Conservation (phyloP, 2,797 vertebrate species). For the Poecilia gillii region DNA sequence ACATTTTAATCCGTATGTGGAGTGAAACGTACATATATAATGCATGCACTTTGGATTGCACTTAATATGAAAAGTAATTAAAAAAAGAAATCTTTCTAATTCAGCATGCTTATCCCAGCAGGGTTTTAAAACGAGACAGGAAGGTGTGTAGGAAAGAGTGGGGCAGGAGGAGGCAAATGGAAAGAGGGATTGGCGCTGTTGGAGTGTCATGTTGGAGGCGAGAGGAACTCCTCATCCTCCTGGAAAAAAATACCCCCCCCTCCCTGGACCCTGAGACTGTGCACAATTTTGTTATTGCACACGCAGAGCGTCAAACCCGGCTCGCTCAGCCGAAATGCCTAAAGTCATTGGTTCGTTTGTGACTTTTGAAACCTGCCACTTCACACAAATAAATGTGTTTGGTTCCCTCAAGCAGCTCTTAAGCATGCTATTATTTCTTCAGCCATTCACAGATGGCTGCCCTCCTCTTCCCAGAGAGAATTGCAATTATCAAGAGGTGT, state of each 20-base stretch:
- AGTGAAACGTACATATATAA: conserved; percentile 72
- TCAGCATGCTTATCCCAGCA: conserved; percentile 57
- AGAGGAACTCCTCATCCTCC: conserved; percentile 52
- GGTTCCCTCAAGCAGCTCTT: conserved; percentile 63
- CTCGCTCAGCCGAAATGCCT: conserved; percentile 16
- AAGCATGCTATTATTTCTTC: conserved; percentile 70
- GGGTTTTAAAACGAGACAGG: conserved; percentile 51
- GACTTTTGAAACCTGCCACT: conserved; percentile 47
- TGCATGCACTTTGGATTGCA: conserved; percentile 63
- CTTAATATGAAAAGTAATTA: conserved; percentile 76
- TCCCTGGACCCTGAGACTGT: background rate
- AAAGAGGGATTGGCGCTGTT: conserved; percentile 68
- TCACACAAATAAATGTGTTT: conserved; percentile 68
- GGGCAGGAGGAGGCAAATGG: conserved; percentile 53
- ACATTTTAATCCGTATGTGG: conserved; percentile 55
- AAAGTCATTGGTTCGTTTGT: conserved; percentile 43
- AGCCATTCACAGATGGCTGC: conserved; percentile 74
- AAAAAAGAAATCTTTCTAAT: conserved; percentile 72
- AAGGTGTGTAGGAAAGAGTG: conserved; percentile 29
- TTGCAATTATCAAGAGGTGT: conserved; percentile 72
- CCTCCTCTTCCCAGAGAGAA: conserved; percentile 63
- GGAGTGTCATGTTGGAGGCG: conserved; percentile 56
- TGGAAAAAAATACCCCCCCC: conserved; percentile 22
- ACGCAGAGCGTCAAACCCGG: conserved; percentile 19
- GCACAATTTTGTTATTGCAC: conserved; percentile 42